Conservation (phyloP, 1,140 invertebrate genomes). For the Pogonomyrmex barbatus region DNA sequence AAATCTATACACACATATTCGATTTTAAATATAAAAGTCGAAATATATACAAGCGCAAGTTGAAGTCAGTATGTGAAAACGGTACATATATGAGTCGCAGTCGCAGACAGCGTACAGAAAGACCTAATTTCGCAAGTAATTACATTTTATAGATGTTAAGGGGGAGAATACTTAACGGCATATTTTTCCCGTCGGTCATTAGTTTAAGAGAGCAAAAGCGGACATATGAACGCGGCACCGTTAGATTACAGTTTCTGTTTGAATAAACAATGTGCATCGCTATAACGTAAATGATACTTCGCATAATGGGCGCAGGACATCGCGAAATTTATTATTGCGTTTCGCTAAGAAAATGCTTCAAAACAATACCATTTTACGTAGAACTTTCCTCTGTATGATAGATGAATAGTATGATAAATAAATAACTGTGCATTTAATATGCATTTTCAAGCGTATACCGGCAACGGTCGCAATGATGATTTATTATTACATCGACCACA, state of each 20-base stretch:
- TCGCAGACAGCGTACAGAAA: background rate
- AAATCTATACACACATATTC: background rate
- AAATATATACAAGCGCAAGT: background rate
- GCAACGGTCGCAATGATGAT: conserved; percentile 28
- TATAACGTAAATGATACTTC: conserved; percentile 28
- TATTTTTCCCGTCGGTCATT: conserved; percentile 49
- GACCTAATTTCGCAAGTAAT: conserved; percentile 48
- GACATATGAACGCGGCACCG: conserved; percentile 29
- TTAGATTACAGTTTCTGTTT: conserved; percentile 45
- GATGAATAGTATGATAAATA: conserved; percentile 39
- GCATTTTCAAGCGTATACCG: conserved; percentile 2
- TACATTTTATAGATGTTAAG: conserved; percentile 42
- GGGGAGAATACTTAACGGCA: conserved; percentile 43
- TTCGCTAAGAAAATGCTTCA: conserved; percentile 16
- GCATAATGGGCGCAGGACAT: conserved; percentile 19
- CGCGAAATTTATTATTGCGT: conserved; percentile 3
- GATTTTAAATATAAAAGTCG: background rate
- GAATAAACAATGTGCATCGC: conserved; percentile 54
- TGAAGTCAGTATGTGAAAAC: conserved; percentile 23
- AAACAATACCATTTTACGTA: conserved; percentile 36
- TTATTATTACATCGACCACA: conserved; percentile 8
- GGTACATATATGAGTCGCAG: conserved; percentile 3
- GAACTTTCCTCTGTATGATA: conserved; percentile 21
- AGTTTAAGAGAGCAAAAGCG: conserved; percentile 48
- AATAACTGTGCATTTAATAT: conserved; percentile 33